Conservation (phyloP, 1,140 invertebrate genomes). For the Chelonus insularis region DNA sequence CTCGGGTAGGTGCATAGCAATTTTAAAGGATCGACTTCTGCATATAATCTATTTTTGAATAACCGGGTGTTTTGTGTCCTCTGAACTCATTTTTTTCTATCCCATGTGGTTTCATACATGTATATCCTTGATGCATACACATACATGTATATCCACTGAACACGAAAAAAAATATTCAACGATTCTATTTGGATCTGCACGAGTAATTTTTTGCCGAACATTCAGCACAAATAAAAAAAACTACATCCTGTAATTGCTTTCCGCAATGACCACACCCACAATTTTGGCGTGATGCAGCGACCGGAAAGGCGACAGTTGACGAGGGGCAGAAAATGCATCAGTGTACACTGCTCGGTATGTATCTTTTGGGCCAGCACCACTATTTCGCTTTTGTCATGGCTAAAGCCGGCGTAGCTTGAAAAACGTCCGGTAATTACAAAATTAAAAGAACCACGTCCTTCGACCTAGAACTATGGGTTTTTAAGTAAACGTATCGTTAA, state of each 20-base stretch:
- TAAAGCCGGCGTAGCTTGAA: slow-evolving; percentile 33
- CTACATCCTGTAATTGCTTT: slow-evolving; percentile 18
- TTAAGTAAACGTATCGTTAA: slow-evolving; percentile 34
- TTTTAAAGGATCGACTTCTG: slow-evolving; percentile 18
- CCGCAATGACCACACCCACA: slow-evolving; percentile 22
- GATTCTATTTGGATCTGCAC: not conserved
- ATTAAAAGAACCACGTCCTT: slow-evolving; percentile 45
- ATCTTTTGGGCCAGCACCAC: too few species aligned
- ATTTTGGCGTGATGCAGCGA: slow-evolving; percentile 19
- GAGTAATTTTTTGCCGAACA: slow-evolving; percentile 1
- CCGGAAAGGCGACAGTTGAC: slow-evolving; percentile 25
- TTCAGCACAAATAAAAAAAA: not conserved
- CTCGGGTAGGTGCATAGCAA: slow-evolving; percentile 9
- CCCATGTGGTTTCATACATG: not conserved
- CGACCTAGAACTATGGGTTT: slow-evolving; percentile 15
- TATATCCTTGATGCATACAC: not conserved
- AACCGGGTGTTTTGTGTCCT: not conserved
- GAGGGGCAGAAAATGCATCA: slow-evolving; percentile 15
- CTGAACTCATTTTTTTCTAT: not conserved
- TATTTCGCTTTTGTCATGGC: too few species aligned
- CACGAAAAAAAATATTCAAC: not conserved
- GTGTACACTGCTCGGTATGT: too few species aligned
- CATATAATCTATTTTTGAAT: slow-evolving; percentile 4
- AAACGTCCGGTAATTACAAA: slow-evolving; percentile 43
- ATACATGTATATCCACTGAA: not conserved